Base-by-base conservation (phyloP, 1,140 invertebrate species). In the Aradophagus sp. region DNA sequence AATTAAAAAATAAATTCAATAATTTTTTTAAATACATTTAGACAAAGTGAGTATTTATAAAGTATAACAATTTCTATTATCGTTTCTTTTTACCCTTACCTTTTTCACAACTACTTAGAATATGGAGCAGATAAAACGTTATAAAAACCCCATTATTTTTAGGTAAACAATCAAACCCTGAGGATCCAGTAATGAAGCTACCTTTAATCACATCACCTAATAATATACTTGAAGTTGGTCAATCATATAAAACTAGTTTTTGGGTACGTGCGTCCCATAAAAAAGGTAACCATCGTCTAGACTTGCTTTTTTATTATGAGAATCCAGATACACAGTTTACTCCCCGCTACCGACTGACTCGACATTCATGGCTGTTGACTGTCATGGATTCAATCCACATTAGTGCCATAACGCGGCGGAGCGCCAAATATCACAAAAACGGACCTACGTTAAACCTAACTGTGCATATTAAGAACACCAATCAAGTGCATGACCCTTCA, bases 251-350 rank as follows among this genome's bases (percentile, higher is more conserved):
- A 13, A 80, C 90, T 41, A 86, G 87, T 14, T 83, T 92, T 68
- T 93, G 91, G 90, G 81, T 93, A 8, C 87, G 89, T 70, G 92
- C 91, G 0, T 90, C 91, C 4, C 86, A 89, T 55, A 82, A 86
- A 27, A 88, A 89, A 16, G 92, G 91, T 2, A 85, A 85, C 7
- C 89, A 91, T 74, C 84, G 86, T 4, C 78, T 93, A 13, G 88
- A 93, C 75, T 80, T 94, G 48, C 80, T 93, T 19, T 91, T 93
- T 75, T 93, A 93, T 77, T 93, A 93, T 78, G 89, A 92, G 73
- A 88, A 90, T 73, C 80, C 83, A 0, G 73, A 86, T 20, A 39
- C 71, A 1, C 87, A 84, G 66, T 77, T 82, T 59, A 70, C 81
- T 59, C 80, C 87, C 4, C 86, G 81, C 67, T 89, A 93, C 78